phyloP scores from a whole-genome alignment of 2,888 invertebrate genomes.

The Chalcis sispes region DNA sequence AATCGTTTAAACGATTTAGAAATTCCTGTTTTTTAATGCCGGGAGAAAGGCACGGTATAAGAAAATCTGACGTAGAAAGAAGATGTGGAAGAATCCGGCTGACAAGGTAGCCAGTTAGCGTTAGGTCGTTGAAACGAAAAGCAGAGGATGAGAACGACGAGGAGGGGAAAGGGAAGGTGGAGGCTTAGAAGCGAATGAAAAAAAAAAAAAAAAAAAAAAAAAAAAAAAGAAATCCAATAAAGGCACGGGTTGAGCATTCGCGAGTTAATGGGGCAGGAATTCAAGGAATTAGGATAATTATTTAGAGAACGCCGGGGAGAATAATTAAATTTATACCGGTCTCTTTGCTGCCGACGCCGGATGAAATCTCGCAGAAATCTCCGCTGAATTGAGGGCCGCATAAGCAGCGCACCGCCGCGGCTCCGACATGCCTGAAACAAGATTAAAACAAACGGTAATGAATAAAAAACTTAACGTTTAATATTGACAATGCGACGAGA shows the following conservation, averaged over 20 bases:
- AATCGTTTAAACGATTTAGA: too few relatives aligned
- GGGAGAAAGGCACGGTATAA: too few relatives aligned
- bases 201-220: too few relatives aligned
- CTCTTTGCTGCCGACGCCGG: slow-evolving; percentile 70
- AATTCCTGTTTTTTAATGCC: too few relatives aligned
- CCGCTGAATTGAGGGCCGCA: slow-evolving; percentile 84
- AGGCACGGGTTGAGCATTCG: background rate
- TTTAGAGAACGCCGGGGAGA: background rate
- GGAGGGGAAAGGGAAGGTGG: too few relatives aligned
- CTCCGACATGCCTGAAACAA: slow-evolving; percentile 84
- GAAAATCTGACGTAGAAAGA: too few relatives aligned
- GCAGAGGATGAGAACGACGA: too few relatives aligned
- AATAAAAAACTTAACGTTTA: slow-evolving; percentile 23
- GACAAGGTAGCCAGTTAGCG: too few relatives aligned
- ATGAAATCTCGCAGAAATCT: slow-evolving; percentile 83
- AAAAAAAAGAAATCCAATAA: slow-evolving; percentile 20
- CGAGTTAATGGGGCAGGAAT: slow-evolving; percentile 3
- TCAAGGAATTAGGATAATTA: slow-evolving; percentile 25
- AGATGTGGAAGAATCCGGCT: too few relatives aligned
- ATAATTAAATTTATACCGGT: slow-evolving; percentile 62
- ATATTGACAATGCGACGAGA: slow-evolving; percentile 30
- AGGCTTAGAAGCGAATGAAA: too few relatives aligned
- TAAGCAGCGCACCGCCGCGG: slow-evolving; percentile 85
- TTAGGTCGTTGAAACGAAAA: too few relatives aligned
- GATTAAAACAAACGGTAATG: background rate